Evolutionary conservation across 1,140 invertebrate species (phyloP).

Genomic region (Zaprionus ghesquierei): DNA sequence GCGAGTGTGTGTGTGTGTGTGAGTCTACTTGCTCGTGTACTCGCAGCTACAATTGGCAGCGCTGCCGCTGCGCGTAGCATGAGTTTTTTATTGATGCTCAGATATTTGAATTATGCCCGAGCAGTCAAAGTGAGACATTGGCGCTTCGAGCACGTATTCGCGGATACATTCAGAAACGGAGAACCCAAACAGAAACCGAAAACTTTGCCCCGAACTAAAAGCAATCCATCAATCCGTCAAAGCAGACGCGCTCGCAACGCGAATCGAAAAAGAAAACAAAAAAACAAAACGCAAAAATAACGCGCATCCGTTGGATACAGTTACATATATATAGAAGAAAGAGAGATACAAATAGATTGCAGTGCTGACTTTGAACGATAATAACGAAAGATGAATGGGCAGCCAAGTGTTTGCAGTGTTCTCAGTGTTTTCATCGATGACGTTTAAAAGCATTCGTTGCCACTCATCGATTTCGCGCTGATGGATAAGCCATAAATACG

Average conservation of each 20-base stretch:
- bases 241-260: constrained; percentile 24
- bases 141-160: constrained; percentile 82
- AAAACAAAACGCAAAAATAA: constrained; percentile 16
- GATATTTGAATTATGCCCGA: constrained; percentile 83
- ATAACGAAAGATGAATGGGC: constrained; percentile 69
- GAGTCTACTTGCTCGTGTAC: constrained; percentile 62
- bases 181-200: constrained; percentile 18
- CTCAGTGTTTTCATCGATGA: constrained; percentile 64
- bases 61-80: constrained; percentile 43
- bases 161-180: constrained; percentile 63
- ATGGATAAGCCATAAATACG: constrained; percentile 41
- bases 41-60: constrained; percentile 74
- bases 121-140: constrained; percentile 83
- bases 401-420: constrained; percentile 59
- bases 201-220: constrained; percentile 28
- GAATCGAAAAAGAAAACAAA: constrained; percentile 20
- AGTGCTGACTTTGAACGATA: constrained; percentile 37
- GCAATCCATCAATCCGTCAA: constrained; percentile 44
- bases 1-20: constrained; percentile 11
- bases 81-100: constrained; percentile 82
- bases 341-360: constrained; percentile 34
- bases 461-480: constrained; percentile 37
- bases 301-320: constrained; percentile 53
- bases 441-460: constrained; percentile 41
- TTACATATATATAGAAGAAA: not conserved